A percentile compares a stretch with the other conserved stretches of the same genome.
Evolutionary conservation across 2,888 invertebrate species (phyloP).

Genomic region (Parnassius orleans): DNA sequence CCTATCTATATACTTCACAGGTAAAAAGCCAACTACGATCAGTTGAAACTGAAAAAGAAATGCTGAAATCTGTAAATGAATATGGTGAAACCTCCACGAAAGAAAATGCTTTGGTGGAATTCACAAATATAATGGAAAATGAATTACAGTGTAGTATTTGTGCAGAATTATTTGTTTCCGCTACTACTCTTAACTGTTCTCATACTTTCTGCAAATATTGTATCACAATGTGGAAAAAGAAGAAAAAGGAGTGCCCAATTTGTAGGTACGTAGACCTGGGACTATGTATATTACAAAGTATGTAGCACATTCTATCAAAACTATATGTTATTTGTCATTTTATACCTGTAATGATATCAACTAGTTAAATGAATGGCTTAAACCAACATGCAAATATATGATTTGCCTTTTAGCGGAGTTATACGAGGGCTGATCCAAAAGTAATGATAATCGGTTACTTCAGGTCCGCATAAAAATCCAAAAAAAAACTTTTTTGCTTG

Average conservation of each 20-base stretch:
- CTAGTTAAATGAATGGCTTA: too few relatives aligned
- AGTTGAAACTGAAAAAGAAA: conserved; percentile 57
- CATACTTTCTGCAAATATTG: conserved; percentile 89
- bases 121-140: conserved; percentile 82
- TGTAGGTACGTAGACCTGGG: conserved; percentile 71
- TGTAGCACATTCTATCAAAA: too few relatives aligned
- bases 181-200: conserved; percentile 86
- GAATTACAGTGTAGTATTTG: conserved; percentile 89
- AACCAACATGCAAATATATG: too few relatives aligned
- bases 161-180: conserved; percentile 86
- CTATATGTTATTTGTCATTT: too few relatives aligned
- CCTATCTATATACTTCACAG: conserved; percentile 35
- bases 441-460: too few relatives aligned
- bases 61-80: conserved; percentile 43
- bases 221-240: conserved; percentile 85
- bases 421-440: too few relatives aligned
- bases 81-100: conserved; percentile 42
- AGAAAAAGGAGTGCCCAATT: conserved; percentile 86
- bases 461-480: too few relatives aligned
- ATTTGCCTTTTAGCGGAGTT: too few relatives aligned
- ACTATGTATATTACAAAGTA: too few relatives aligned
- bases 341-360: too few relatives aligned
- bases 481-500: too few relatives aligned
- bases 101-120: conserved; percentile 52
- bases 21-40: conserved; percentile 53